Evolutionary conservation across 2,888 invertebrate species (phyloP).

Genomic region (Nephrocerus scutellatus): DNA sequence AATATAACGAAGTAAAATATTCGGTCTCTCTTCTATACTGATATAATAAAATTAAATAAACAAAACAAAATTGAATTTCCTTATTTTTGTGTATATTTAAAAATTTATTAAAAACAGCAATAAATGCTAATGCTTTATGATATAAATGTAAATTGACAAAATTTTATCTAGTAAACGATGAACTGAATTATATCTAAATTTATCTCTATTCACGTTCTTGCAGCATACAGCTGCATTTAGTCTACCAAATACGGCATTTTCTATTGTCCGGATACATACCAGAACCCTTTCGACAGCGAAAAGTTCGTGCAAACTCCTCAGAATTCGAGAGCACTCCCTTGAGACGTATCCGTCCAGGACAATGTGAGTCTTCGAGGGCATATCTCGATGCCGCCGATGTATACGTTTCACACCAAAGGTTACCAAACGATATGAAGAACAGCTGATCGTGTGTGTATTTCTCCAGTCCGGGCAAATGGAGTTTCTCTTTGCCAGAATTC

Average conservation of each 20-base stretch:
- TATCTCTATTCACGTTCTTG: no score
- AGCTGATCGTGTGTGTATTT: conserved; percentile 64
- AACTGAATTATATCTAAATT: no score
- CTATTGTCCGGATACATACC: conserved; percentile 52
- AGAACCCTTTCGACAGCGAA: conserved; percentile 51
- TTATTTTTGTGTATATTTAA: no score
- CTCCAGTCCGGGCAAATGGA: conserved; percentile 65
- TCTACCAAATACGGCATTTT: conserved; percentile 53
- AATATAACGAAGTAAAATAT: no score
- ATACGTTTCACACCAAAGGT: conserved; percentile 78
- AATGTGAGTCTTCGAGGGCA: conserved; percentile 66
- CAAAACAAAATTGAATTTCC: no score
- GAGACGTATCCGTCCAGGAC: conserved; percentile 64
- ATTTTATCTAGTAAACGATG: no score
- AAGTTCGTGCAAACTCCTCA: conserved; percentile 62
- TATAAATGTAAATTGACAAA: no score
- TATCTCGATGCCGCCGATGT: conserved; percentile 57
- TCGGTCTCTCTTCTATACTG: no score
- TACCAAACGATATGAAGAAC: conserved; percentile 74
- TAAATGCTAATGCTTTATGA: no score
- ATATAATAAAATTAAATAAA: no score
- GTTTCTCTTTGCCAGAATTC: conserved; percentile 55
- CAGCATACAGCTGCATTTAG: no score
- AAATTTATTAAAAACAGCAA: no score
- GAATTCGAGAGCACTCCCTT: conserved; percentile 65